These are phyloP conservation scores for Muraenolepis orangiensis DNA, from an alignment of 2,797 vertebrate genomes.

Conservation along the genomic window DNA sequence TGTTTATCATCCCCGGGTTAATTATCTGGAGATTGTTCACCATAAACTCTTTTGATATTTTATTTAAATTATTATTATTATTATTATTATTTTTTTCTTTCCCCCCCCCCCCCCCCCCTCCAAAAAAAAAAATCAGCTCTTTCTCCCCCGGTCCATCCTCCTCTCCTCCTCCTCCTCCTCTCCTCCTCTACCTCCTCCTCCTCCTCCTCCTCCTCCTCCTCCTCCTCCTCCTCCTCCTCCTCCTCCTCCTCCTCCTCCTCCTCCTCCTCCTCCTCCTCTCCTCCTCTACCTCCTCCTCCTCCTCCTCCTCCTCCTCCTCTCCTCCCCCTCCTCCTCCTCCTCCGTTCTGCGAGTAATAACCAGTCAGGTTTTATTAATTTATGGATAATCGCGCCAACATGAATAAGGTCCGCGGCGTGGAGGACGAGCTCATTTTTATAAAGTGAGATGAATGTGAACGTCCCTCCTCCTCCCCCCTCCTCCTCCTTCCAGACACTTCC, in stretches of 20 bases:
- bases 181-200: slow-evolving; percentile 25
- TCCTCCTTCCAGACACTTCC: slow-evolving; percentile 36
- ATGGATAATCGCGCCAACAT: slow-evolving; percentile 75
- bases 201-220: slow-evolving; percentile 35
- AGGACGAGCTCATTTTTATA: slow-evolving; percentile 63
- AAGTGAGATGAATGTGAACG: slow-evolving; percentile 62
- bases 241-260: slow-evolving; percentile 34
- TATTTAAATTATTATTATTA: neutral
- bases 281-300: slow-evolving; percentile 22
- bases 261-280: slow-evolving; percentile 58
- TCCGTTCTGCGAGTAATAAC: slow-evolving; percentile 79
- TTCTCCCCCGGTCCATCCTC: slow-evolving; percentile 38
- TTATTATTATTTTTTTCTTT: slow-evolving; percentile 55
- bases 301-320: slow-evolving; percentile 34
- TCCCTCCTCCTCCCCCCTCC: slow-evolving; percentile 1
- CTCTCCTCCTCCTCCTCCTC: slow-evolving; percentile 58
- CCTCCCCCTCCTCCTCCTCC: too few species aligned
- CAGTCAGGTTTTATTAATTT: slow-evolving; percentile 84
- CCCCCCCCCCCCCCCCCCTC: slow-evolving; percentile 49
- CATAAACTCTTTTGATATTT: slow-evolving; percentile 77
- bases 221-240: slow-evolving; percentile 23
- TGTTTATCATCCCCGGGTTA: slow-evolving; percentile 99
- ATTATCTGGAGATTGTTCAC: slow-evolving; percentile 99
- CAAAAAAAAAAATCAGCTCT: too few species aligned
- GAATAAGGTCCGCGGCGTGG: slow-evolving; percentile 64